Conservation (phyloP, 2,797 vertebrate genomes). For the Spea hammondii region DNA sequence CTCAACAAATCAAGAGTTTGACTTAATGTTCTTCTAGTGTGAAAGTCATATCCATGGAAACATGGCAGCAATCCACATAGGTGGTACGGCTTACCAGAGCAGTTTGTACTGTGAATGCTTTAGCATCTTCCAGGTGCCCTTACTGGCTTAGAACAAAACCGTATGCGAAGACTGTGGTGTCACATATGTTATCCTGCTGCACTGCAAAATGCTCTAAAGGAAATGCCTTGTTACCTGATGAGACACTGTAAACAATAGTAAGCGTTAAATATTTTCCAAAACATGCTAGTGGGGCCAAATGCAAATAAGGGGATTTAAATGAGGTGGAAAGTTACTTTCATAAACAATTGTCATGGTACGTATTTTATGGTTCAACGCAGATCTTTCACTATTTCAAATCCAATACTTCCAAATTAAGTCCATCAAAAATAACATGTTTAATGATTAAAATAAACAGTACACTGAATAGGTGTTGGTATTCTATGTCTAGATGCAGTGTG, state of each 20-base stretch:
- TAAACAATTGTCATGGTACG: not conserved
- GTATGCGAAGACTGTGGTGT: not conserved
- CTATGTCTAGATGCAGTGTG: too few relatives aligned
- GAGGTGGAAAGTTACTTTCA: not conserved
- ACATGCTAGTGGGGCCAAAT: not conserved
- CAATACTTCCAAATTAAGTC: too few relatives aligned
- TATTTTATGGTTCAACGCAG: too few relatives aligned
- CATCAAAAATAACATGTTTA: too few relatives aligned
- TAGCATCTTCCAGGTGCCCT: slow-evolving; percentile 34
- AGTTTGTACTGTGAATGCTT: slow-evolving; percentile 25
- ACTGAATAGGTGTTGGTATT: too few relatives aligned
- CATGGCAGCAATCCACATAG: slow-evolving; percentile 48
- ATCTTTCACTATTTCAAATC: too few relatives aligned
- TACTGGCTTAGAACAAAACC: slow-evolving; percentile 1
- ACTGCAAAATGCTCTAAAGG: not conserved
- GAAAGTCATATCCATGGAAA: slow-evolving; percentile 53
- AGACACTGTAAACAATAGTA: not conserved
- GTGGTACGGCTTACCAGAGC: slow-evolving; percentile 26
- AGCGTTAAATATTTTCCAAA: not conserved
- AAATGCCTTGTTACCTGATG: slow-evolving; percentile 9
- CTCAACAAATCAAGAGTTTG: slow-evolving; percentile 47
- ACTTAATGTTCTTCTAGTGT: slow-evolving; percentile 45
- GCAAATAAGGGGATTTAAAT: not conserved
- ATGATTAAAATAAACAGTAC: too few relatives aligned
- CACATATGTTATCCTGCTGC: slow-evolving; percentile 8